Percentiles rank a stretch among this genome's conserved stretches.
phyloP scores from a whole-genome alignment of 2,888 invertebrate genomes.

The Serripes groenlandicus region DNA sequence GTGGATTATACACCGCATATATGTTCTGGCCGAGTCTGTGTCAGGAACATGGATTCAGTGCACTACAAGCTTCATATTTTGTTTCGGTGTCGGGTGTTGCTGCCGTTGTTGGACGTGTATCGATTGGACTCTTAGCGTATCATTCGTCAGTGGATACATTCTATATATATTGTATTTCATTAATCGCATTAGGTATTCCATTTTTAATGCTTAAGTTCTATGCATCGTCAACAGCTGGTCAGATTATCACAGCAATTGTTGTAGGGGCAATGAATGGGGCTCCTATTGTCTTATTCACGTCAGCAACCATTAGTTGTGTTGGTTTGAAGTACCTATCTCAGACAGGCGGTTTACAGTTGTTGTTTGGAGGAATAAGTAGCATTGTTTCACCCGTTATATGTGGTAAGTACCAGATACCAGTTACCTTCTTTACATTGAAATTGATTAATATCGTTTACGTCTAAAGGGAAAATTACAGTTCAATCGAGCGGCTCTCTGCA shows the following conservation, averaged over 20 bases:
- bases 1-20: slow-evolving; percentile 1
- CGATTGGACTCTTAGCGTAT: neutral
- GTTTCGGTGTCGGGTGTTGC: neutral
- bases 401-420: neutral
- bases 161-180: neutral
- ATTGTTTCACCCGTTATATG: neutral
- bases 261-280: neutral
- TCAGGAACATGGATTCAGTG: neutral
- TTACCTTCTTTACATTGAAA: no score
- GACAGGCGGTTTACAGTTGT: neutral
- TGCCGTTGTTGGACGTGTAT: neutral
- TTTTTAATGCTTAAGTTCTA: neutral
- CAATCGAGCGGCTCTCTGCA: no score
- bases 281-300: neutral
- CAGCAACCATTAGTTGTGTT: neutral
- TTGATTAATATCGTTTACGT: no score
- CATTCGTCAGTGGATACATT: neutral
- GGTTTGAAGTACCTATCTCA: neutral
- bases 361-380: neutral
- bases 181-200: neutral
- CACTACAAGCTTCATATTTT: neutral
- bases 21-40: slow-evolving; percentile 2
- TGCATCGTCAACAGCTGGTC: neutral
- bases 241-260: neutral
- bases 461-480: no score